phyloP scores from a whole-genome alignment of 1,140 invertebrate species.

The Heliconius melpomene region DNA sequence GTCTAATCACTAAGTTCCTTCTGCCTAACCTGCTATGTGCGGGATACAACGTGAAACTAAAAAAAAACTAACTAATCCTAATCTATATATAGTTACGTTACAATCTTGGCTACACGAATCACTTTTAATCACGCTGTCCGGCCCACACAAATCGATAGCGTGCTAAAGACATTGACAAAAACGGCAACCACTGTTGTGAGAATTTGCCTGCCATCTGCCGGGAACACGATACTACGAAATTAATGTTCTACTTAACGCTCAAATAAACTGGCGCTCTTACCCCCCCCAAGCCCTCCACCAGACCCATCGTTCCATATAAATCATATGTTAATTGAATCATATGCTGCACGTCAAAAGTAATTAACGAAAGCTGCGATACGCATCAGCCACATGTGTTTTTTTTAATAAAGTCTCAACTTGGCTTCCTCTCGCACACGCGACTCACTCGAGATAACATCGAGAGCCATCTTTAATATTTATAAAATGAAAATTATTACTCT shows the following conservation, averaged over 20 bases:
- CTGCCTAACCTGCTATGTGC: too few species aligned
- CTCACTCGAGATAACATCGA: slow-evolving; percentile 73
- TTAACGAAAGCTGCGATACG: slow-evolving; percentile 78
- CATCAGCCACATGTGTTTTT: slow-evolving; percentile 77
- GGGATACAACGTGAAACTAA: too few species aligned
- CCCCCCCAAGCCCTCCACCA: slow-evolving; percentile 49
- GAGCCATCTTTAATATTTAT: slow-evolving; percentile 62
- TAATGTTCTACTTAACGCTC: slow-evolving; percentile 75
- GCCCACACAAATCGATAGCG: slow-evolving; percentile 67
- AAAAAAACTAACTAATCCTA: too few species aligned
- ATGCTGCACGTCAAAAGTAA: slow-evolving; percentile 80
- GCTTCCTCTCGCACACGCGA: slow-evolving; percentile 73
- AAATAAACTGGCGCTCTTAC: slow-evolving; percentile 65
- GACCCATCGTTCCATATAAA: slow-evolving; percentile 69
- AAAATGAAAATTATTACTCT: slow-evolving; percentile 69
- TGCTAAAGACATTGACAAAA: slow-evolving; percentile 61
- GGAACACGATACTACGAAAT: slow-evolving; percentile 66
- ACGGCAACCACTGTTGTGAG: slow-evolving; percentile 60
- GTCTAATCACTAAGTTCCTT: too few species aligned
- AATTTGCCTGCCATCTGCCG: slow-evolving; percentile 72
- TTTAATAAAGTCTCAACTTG: slow-evolving; percentile 75
- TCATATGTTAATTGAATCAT: slow-evolving; percentile 81
- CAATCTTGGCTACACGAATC: background rate
- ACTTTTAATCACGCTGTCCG: background rate
- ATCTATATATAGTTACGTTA: background rate